These are phyloP conservation scores for Aphrocallistes beatrix DNA, from an alignment of 37 sponge, comb jelly and placozoan genomes.

Conservation along the genomic window DNA sequence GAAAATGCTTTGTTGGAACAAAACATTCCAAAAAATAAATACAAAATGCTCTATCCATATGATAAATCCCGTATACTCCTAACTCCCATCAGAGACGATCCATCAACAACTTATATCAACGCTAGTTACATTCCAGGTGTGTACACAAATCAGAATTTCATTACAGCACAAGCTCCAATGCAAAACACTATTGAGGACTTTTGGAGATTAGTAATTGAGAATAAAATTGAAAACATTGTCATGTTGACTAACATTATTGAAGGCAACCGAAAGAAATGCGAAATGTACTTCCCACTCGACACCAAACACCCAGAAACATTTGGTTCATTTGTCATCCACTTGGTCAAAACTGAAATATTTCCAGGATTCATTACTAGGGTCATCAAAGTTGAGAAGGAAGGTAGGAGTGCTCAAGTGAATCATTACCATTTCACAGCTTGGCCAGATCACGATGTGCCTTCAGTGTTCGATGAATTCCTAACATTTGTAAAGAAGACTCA, in stretches of 20 bases:
- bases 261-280: constrained; percentile 12
- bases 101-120: background rate
- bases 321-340: background rate
- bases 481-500: background rate
- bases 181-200: constrained; percentile 51
- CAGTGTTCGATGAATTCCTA: background rate
- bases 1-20: background rate
- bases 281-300: constrained; percentile 3
- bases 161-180: constrained; percentile 62
- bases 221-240: constrained; percentile 39
- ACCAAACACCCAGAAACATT: background rate
- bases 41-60: background rate
- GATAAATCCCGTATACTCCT: background rate
- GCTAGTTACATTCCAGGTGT: background rate
- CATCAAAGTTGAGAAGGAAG: background rate
- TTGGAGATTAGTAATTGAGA: constrained; percentile 75
- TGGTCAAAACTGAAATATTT: background rate
- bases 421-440: constrained; percentile 13
- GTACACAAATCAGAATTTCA: background rate
- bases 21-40: background rate
- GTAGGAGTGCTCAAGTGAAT: background rate
- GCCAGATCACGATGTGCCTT: constrained; percentile 3
- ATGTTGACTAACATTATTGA: constrained; percentile 36
- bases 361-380: background rate
- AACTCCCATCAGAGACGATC: background rate